A percentile compares a stretch with the other conserved stretches of the same genome.
phyloP scores from a whole-genome alignment of 1,140 invertebrate genomes.

The Tetragnatha versicolor region DNA sequence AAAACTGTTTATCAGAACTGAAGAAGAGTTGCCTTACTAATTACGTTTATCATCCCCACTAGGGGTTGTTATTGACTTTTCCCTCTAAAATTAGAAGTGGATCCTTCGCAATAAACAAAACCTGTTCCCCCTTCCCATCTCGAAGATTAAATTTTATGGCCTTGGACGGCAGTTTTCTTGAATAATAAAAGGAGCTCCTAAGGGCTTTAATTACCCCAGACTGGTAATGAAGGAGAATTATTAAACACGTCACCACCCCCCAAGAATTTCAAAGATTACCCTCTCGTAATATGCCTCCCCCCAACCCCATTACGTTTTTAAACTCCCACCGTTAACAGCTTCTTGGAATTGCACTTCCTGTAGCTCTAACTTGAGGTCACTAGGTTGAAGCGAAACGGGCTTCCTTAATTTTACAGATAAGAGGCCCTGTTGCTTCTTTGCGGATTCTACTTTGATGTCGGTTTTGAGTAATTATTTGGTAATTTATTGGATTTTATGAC shows the following conservation, averaged over 20 bases:
- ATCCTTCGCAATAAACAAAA: neutral
- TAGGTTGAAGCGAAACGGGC: too few species aligned
- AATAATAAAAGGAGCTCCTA: conserved; percentile 42
- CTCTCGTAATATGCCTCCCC: too few species aligned
- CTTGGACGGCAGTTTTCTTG: conserved; percentile 25
- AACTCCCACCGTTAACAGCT: too few species aligned
- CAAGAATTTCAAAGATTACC: neutral
- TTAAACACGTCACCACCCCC: conserved; percentile 4
- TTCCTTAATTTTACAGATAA: too few species aligned
- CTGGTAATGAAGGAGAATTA: conserved; percentile 42
- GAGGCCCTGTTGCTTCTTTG: too few species aligned
- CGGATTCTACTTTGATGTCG: too few species aligned
- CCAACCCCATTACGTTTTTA: conserved; percentile 8
- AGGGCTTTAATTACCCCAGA: conserved; percentile 26
- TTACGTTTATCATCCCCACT: conserved; percentile 14
- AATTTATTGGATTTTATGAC: too few species aligned
- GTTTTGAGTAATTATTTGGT: too few species aligned
- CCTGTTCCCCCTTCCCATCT: conserved; percentile 5
- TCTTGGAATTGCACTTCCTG: too few species aligned
- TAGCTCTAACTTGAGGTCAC: too few species aligned
- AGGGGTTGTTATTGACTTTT: conserved; percentile 35
- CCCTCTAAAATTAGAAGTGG: neutral
- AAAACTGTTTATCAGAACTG: too few species aligned
- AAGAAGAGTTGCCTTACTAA: conserved; percentile 12
- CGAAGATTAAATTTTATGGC: conserved; percentile 47